Conservation (phyloP, 2,888 invertebrate species). For the Hypena proboscidalis region DNA sequence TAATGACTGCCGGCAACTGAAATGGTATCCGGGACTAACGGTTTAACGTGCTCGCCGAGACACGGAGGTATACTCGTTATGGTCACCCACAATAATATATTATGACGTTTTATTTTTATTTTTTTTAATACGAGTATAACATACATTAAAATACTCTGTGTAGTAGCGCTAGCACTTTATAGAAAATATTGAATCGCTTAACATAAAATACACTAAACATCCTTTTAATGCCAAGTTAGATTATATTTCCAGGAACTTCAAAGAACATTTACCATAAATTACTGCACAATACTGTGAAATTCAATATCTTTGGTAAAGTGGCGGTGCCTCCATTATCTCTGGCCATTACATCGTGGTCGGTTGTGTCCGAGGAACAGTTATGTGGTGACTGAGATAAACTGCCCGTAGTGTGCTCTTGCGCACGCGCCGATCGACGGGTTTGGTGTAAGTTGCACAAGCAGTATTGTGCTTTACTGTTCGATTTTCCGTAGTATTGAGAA, state of each 20-base stretch:
- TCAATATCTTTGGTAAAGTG: conserved; percentile 33
- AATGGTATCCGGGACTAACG: too few relatives aligned
- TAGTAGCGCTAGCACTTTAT: too few relatives aligned
- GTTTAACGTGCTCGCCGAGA: too few relatives aligned
- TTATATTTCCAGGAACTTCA: conserved; percentile 1
- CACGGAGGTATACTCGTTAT: too few relatives aligned
- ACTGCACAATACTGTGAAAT: conserved; percentile 7
- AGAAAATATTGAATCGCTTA: not conserved
- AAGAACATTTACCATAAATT: conserved; percentile 19
- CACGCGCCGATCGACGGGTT: conserved; percentile 44
- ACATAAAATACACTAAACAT: conserved; percentile 10
- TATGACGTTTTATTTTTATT: too few relatives aligned
- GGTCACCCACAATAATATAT: too few relatives aligned
- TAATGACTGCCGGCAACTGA: too few relatives aligned
- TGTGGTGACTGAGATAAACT: conserved; percentile 53
- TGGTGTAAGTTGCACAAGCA: conserved; percentile 3
- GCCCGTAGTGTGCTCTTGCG: conserved; percentile 45
- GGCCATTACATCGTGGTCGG: conserved; percentile 48
- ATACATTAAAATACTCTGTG: too few relatives aligned
- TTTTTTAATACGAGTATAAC: too few relatives aligned
- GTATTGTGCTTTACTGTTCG: too few relatives aligned
- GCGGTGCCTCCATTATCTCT: conserved; percentile 32
- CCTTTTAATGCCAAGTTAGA: not conserved
- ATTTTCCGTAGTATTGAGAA: too few relatives aligned
- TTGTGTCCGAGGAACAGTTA: conserved; percentile 45